Conservation (phyloP, 2,888 invertebrate genomes). For the Latrodectus hesperus region DNA sequence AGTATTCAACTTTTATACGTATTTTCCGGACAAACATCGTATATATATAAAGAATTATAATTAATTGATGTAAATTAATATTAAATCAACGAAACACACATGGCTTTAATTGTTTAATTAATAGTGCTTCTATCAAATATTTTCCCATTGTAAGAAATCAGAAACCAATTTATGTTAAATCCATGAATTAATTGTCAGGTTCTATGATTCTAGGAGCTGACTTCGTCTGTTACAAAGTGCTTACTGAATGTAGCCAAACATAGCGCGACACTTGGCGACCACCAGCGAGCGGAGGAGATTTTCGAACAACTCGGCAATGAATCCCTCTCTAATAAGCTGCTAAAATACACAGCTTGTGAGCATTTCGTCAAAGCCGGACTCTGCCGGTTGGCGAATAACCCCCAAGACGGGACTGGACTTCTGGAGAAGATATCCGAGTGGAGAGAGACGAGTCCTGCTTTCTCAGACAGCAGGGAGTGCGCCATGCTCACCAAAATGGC, state of each 20-base stretch:
- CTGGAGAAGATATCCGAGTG: constrained; percentile 72
- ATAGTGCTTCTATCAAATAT: no score
- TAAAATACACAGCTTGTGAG: constrained; percentile 78
- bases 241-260: constrained; percentile 76
- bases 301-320: constrained; percentile 76
- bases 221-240: constrained; percentile 76
- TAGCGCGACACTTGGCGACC: constrained; percentile 77
- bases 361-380: constrained; percentile 78
- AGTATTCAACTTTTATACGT: no score
- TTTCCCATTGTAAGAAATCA: no score
- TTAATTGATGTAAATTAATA: no score
- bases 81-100: no score
- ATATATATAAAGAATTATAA: no score
- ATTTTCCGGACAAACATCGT: no score
- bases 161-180: no score
- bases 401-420: constrained; percentile 24
- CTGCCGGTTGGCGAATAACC: constrained; percentile 73
- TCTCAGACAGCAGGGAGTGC: constrained; percentile 77
- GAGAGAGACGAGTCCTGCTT: constrained; percentile 77
- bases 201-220: constrained; percentile 34
- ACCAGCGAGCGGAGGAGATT: constrained; percentile 77
- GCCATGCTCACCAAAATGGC: constrained; percentile 76
- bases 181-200: neutral
- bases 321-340: constrained; percentile 77
- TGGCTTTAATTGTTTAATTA: no score